phyloP scores from a whole-genome alignment of 2,797 vertebrate genomes.

The Pseudopleuronectes americanus region DNA sequence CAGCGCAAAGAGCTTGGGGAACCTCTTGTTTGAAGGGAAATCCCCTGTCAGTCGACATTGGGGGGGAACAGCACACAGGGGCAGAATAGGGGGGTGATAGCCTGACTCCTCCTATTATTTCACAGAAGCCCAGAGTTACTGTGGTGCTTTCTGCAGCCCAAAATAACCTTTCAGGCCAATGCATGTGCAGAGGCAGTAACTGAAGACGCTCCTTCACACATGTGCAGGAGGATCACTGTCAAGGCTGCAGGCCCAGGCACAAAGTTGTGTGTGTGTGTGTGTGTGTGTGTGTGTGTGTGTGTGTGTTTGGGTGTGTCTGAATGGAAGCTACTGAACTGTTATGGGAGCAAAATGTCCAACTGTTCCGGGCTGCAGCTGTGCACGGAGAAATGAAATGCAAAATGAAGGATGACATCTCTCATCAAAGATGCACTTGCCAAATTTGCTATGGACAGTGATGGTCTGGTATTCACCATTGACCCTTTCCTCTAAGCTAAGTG shows the following conservation, averaged over 20 bases:
- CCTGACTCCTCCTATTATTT: conserved; percentile 80
- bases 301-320: conserved; percentile 36
- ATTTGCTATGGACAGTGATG: conserved; percentile 8
- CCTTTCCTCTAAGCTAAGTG: conserved; percentile 5
- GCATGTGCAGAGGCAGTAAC: conserved; percentile 80
- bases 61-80: conserved; percentile 41
- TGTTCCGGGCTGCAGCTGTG: conserved; percentile 56
- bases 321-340: conserved; percentile 18
- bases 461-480: conserved; percentile 8
- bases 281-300: conserved; percentile 37
- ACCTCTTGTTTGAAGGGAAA: conserved; percentile 61
- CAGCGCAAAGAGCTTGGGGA: conserved; percentile 33
- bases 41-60: conserved; percentile 56
- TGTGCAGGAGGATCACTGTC: conserved; percentile 91
- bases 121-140: conserved; percentile 63
- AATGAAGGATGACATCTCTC: conserved; percentile 45
- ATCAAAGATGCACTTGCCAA: conserved; percentile 9
- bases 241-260: conserved; percentile 65
- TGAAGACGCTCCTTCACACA: conserved; percentile 85
- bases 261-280: conserved; percentile 48
- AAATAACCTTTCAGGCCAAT: conserved; percentile 83
- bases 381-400: conserved; percentile 38
- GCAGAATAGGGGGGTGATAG: conserved; percentile 66
- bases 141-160: conserved; percentile 72
- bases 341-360: conserved; percentile 30